Base-by-base conservation (phyloP, 2,888 invertebrate genomes). In the Leuctra nigra region DNA sequence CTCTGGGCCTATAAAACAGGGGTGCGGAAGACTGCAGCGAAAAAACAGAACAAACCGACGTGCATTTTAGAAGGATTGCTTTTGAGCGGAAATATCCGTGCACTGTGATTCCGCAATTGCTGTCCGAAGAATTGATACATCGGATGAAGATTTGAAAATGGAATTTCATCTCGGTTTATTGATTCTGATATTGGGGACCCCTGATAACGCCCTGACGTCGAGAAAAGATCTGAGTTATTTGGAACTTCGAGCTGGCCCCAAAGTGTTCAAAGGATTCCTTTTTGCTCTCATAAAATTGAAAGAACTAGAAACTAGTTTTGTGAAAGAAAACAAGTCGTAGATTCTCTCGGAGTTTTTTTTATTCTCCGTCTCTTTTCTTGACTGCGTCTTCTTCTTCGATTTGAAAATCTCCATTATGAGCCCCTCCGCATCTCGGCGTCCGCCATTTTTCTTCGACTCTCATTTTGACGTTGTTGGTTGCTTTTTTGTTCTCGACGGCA, bases 391-490 rank as follows among this genome's bases (percentile, higher is more conserved):
- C 11, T 44, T 50, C 35, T 33, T 20, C 35, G n/a, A 29, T 50
- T 13, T 50, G 23, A 9, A 50, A 50, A 50, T 50, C 50, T 35
- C 33, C 33, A 50, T 20, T 29, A 50, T 50, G 33, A 41, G 20
- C 11, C 3, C 18, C 4, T 16, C 41, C 11, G 33, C 18, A 35
- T 50, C 11, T n/a, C n/a, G n/a, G n/a, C 22, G 35, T 50, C 50
- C 50, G 50, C 50, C 50, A 50, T 50, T 50, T 50, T 29, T 18
- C 18, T 50, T 33, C n/a, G 16, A 35, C 22, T 33, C 41, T 48
- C 29, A 29, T 29, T 7, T n/a, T n/a, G n/a, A n/a, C n/a, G 29
- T 29, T 7, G 29, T 29, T 29, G 6, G 29, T 7, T 7, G 29
- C 11, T 29, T 29, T 29, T 29, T 29, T 11, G 6, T 29, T 11